These are phyloP conservation scores for Sebastiscus albofasciatus DNA, from an alignment of 2,797 vertebrate genomes.

Conservation along the genomic window DNA sequence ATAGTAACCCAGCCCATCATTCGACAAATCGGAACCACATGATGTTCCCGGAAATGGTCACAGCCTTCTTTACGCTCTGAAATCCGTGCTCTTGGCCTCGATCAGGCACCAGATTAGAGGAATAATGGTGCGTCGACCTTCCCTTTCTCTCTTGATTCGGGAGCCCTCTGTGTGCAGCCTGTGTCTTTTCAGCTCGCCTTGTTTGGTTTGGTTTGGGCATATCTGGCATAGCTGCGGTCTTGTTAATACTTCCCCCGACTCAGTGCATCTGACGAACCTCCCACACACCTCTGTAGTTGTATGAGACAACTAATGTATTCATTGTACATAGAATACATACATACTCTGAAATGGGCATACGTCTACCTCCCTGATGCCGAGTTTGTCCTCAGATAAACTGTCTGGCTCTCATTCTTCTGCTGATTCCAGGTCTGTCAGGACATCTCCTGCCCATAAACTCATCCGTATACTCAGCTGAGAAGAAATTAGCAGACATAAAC, in stretches of 20 bases:
- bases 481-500: slow-evolving; percentile 47
- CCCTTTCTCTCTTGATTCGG: slow-evolving; percentile 23
- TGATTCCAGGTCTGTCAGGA: slow-evolving; percentile 77
- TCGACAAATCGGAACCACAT: slow-evolving; percentile 24
- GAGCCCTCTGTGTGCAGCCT: slow-evolving; percentile 35
- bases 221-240: slow-evolving; percentile 60
- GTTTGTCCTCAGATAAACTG: slow-evolving; percentile 39
- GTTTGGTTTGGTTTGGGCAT: slow-evolving; percentile 58
- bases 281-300: slow-evolving; percentile 29
- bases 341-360: not conserved
- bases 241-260: slow-evolving; percentile 48
- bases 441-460: slow-evolving; percentile 71
- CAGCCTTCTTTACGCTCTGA: not conserved
- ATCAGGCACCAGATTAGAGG: slow-evolving; percentile 30
- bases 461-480: not conserved
- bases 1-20: slow-evolving; percentile 26
- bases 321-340: not conserved
- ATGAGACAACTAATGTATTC: slow-evolving; percentile 25
- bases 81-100: not conserved
- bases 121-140: not conserved
- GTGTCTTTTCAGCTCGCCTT: slow-evolving; percentile 33
- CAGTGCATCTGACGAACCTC: slow-evolving; percentile 51
- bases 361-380: not conserved
- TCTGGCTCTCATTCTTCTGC: slow-evolving; percentile 28
- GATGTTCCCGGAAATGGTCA: slow-evolving; percentile 24